These are phyloP conservation scores for Pelochelys cantorii DNA, from an alignment of 2,797 vertebrate species.

Conservation along the genomic window DNA sequence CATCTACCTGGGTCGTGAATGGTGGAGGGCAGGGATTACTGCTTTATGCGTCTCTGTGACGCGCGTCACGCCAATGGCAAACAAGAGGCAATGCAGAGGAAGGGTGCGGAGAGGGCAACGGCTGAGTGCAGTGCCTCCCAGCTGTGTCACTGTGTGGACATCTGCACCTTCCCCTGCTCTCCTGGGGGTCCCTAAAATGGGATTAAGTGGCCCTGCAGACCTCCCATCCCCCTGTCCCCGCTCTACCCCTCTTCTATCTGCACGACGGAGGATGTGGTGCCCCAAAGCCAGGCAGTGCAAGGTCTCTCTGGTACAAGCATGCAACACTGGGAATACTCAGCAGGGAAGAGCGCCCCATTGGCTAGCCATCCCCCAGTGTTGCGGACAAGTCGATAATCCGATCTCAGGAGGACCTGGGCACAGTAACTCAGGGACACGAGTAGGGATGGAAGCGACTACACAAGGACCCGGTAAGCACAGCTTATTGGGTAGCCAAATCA, in stretches of 20 bases:
- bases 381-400: neutral
- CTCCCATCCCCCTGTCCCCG: neutral
- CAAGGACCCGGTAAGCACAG: too few species aligned
- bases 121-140: neutral
- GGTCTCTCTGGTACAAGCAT: neutral
- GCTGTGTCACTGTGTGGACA: neutral
- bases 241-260: neutral
- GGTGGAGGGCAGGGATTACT: neutral
- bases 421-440: neutral
- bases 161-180: neutral
- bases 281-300: neutral
- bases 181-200: neutral
- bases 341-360: neutral
- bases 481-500: too few species aligned
- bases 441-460: too few species aligned
- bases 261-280: neutral
- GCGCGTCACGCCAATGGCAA: neutral
- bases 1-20: neutral
- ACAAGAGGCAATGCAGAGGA: neutral
- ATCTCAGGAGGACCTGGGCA: neutral
- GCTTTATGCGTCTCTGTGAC: neutral
- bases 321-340: neutral
- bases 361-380: neutral
- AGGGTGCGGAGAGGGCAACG: too few species aligned
- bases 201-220: neutral